Percentiles rank a stretch among this genome's conserved stretches.
These are phyloP conservation scores for Dendrocopos noguchii DNA, from an alignment of 2,113 vertebrate species.

Conservation along the genomic window DNA sequence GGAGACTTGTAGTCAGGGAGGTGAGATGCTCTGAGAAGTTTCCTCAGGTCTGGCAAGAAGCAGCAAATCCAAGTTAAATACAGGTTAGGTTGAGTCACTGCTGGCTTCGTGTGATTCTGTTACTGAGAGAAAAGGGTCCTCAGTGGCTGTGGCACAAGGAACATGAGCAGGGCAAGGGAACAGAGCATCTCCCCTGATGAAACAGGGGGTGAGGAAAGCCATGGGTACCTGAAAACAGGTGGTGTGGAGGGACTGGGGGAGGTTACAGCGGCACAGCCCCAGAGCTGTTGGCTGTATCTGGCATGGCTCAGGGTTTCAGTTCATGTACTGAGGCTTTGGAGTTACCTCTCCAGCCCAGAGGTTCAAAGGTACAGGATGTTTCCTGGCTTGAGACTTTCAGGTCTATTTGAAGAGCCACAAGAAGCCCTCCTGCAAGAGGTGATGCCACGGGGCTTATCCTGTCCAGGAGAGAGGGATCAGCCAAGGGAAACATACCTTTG, in stretches of 20 bases:
- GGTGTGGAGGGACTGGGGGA: accelerated
- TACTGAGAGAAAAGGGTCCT: neutral
- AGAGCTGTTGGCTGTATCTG: accelerated
- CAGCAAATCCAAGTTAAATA: slow-evolving; percentile 10
- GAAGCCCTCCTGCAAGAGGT: accelerated
- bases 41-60: slow-evolving; percentile 7
- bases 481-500: accelerated
- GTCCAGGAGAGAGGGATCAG: accelerated
- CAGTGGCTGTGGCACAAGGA: neutral
- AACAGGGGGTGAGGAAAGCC: neutral
- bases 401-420: accelerated
- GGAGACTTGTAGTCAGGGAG: neutral
- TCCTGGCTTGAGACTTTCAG: neutral
- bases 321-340: neutral
- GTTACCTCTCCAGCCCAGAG: accelerated
- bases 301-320: accelerated
- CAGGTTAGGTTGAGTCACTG: neutral
- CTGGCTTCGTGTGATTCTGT: neutral
- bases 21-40: neutral
- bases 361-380: accelerated
- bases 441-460: neutral
- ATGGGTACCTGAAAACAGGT: neutral
- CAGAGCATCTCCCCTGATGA: neutral
- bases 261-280: neutral
- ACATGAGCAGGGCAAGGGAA: neutral